Evolutionary conservation across 2,113 vertebrate species (phyloP), one percentile per base, ranked within the genome.

Genomic region (Tetraodon nigroviridis): DNA sequence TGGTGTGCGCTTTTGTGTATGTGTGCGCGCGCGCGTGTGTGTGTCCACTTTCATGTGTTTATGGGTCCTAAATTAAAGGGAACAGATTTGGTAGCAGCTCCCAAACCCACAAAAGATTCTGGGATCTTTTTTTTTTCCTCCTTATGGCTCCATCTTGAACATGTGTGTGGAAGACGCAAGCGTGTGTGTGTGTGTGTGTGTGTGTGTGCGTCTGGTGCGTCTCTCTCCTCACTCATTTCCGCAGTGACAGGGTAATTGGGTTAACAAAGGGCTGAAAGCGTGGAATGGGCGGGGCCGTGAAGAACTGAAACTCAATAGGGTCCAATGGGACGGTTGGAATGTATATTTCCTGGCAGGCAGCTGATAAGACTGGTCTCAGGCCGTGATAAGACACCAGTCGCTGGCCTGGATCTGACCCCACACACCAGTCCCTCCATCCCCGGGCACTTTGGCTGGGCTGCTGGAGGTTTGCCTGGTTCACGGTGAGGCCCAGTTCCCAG

Each of bases 41-140:
- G 41, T 44, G 41, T 29, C 54, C 50, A 50, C 64, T 61, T 47
- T 40, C 59, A 55, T 48, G 19, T 58, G 44, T 66, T 52, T 63
- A 62, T 63, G 17, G 79, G 77, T 51, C 81, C 77, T 79, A 89
- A 90, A 90, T 89, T 88, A 89, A 80, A 89, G 87, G 85, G 82
- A 78, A 64, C 80, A 69, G 73, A 74, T 3, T 48, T 67, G 61
- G 73, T 50, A 75, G 75, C 44, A 60, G 58, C 83, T 85, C 67
- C 79, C 70, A 79, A 81, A 84, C 69, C 89, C 87, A 86, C 85
- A 86, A 83, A 82, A 82, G 78, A 84, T 85, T 85, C 83, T 86
- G 84, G 78, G 83, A 86, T 84, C 59, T 83, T 69, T 77, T 67
- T 86, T 53, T 59, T 82, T 82, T 78, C 77, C 80, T 82, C 82